Evolutionary conservation across 2,797 vertebrate species (phyloP), one percentile per base, ranked within the genome.

Genomic region (Alouatta caraya): DNA sequence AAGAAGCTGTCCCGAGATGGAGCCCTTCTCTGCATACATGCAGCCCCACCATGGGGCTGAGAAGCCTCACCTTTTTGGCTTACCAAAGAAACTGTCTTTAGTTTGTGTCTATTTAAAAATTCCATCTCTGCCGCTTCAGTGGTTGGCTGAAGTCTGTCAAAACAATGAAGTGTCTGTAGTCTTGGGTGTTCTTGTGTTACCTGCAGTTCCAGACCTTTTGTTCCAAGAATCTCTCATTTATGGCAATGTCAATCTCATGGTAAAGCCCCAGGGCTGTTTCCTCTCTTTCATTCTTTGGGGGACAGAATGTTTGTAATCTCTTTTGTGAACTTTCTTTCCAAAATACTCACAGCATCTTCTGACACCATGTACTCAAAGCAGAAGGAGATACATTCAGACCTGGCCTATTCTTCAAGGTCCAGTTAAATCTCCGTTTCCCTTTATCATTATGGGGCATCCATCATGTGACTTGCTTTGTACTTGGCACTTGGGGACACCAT

Each of bases 141-240:
- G 22, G 52, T 44, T 64, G 80, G 24, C 81, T 95, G 84, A 48
- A 57, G 84, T 93, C 52, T 85, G 37, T 94, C 64, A 92, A 91
- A 93, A 91, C 57, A 85, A 87, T 2, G 12, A 95, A 24, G 8
- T 8, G 42, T 52, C 61, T 22, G 1, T 7, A 39, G 37, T 79
- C 92, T 82, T 46, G 42, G 46, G n/a, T 73, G 44, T 72, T 80
- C 92, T 93, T 14, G 4, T 24, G 11, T 89, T 84, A 30, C 42
- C 44, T 80, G 70, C 21, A n/a, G 59, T 59, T 44, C 81, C 70
- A 93, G 84, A 67, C 10, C 76, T 76, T 81, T 89, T 48, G 22
- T 78, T 81, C 84, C 13, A 17, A 75, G 30, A 70, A 30, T 46
- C 28, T 37, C 48, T 84, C 50, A 46, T 85, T 90, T 88, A 64